Conservation (phyloP, 2,797 vertebrate species). For the Lycodopsis pacificus region DNA sequence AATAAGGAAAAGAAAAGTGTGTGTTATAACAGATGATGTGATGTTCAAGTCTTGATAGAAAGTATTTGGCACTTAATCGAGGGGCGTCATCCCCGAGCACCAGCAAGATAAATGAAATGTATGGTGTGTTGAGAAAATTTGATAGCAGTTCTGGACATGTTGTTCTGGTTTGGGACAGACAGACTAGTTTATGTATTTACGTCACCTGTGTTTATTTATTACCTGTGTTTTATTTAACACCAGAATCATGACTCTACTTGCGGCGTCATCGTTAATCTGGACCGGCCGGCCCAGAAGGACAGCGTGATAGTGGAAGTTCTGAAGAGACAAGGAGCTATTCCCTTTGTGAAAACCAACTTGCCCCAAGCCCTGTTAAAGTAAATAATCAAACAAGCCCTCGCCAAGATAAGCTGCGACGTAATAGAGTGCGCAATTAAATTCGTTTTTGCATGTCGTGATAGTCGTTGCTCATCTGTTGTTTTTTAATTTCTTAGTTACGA, state of each 20-base stretch:
- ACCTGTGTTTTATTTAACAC: background rate
- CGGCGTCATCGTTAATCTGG: slow-evolving; percentile 85
- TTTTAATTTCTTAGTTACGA: slow-evolving; percentile 84
- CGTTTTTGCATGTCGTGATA: background rate
- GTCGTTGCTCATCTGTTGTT: background rate
- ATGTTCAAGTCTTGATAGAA: no score
- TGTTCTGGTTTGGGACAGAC: no score
- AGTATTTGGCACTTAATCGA: no score
- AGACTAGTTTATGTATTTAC: no score
- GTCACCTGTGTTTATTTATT: no score
- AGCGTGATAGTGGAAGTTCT: slow-evolving; percentile 91
- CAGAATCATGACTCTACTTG: slow-evolving; percentile 87
- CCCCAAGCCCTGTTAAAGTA: slow-evolving; percentile 91
- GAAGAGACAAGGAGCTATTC: slow-evolving; percentile 94
- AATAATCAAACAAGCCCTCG: background rate
- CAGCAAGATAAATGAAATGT: no score
- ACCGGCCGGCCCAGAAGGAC: slow-evolving; percentile 80
- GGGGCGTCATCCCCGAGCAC: no score
- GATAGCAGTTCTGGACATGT: no score
- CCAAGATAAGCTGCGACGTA: background rate
- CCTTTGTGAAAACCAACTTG: slow-evolving; percentile 93
- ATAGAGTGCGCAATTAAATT: background rate
- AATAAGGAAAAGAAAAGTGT: no score
- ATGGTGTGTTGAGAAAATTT: no score
- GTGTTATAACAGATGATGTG: no score